Base-by-base conservation (phyloP, 1,140 invertebrate species). In the Lepidurus packardi region DNA sequence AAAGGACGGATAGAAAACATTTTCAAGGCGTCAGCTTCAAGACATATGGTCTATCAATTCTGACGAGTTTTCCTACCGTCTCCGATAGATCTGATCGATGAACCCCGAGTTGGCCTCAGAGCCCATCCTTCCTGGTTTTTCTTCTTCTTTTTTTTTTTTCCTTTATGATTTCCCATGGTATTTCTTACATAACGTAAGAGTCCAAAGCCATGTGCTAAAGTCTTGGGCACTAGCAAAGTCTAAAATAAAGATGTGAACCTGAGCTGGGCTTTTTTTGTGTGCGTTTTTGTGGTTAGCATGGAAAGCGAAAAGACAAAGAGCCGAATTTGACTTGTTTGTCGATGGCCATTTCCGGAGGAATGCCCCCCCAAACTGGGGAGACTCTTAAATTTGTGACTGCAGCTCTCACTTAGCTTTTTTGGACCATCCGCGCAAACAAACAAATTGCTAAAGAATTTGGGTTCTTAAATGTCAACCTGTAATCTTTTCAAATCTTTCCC, bases 1-100 rank as follows among this genome's bases (percentile, higher is more conserved):
- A 65, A 65, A 21, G 53, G n/a, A 13, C 53, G 16, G 53, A 21
- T 65, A 65, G 21, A 65, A 65, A 13, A 1, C 53, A 65, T 13
- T 13, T 21, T 47, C 13, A 65, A 65, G 53, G 53, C 53, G 53
- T 65, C 53, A 65, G 53, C n/a, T 65, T 65, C 8, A 34, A 34
- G 53, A 65, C 53, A 16, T 7, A 65, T 65, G 53, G 53, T 65
- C 53, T 65, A 65, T 65, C 53, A 65, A 65, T 65, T 11, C 47
- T 65, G 16, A n/a, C 13, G 47, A 65, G 47, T 25, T 65, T 21
- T 65, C 53, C 53, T 65, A 21, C 53, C 53, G n/a, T 65, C 53
- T n/a, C 13, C 16, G 7, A 47, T 47, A 16, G 53, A 13, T 65
- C 53, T 65, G 53, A 65, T 65, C 53, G 53, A 65, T 65, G 53